These are phyloP conservation scores for Prenolepis imparis DNA, from an alignment of 2,888 invertebrate genomes.

Conservation along the genomic window DNA sequence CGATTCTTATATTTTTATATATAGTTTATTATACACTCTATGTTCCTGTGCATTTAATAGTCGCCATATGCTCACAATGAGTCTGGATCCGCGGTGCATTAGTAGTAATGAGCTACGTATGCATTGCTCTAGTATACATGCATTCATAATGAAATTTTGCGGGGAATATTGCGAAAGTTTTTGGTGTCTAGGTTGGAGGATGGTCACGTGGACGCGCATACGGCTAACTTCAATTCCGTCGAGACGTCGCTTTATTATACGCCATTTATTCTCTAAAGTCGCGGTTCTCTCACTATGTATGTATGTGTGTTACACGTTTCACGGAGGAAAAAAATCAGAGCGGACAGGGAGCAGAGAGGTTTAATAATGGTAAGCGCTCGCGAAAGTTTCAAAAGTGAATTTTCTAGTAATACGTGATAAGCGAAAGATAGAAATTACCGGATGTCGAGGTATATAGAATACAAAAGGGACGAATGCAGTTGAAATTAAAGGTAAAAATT, in stretches of 20 bases:
- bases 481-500: neutral
- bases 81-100: neutral
- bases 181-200: conserved; percentile 55
- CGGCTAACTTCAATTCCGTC: conserved; percentile 42
- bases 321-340: neutral
- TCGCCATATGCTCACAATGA: neutral
- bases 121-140: neutral
- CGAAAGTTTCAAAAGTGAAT: conserved; percentile 36
- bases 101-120: conserved; percentile 63
- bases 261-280: conserved; percentile 59
- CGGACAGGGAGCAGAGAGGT: conserved; percentile 37
- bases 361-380: conserved; percentile 46
- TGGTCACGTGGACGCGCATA: conserved; percentile 12
- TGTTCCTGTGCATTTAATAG: neutral
- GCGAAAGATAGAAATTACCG: conserved; percentile 32
- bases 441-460: neutral
- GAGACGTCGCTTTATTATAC: conserved; percentile 59
- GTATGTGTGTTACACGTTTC: conserved; percentile 27
- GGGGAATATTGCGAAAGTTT: conserved; percentile 64
- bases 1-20: neutral
- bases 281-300: neutral
- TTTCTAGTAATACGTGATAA: conserved; percentile 22
- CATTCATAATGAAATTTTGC: conserved; percentile 66
- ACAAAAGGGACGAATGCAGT: neutral
- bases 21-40: neutral